phyloP scores from a whole-genome alignment of 1,140 invertebrate species.

The Cyrtorhinus lividipennis region DNA sequence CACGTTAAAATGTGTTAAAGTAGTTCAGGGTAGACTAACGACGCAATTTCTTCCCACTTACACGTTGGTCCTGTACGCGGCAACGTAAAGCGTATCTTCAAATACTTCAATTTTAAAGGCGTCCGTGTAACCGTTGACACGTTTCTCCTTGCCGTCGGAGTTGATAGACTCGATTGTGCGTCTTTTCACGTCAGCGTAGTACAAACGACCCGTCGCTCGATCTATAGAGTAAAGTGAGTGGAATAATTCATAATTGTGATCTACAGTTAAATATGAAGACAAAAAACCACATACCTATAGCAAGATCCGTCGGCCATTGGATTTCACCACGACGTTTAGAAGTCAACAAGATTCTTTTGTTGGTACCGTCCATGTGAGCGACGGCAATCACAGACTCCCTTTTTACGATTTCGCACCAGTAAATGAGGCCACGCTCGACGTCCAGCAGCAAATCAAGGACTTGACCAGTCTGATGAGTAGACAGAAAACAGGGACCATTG shows the following conservation, averaged over 20 bases:
- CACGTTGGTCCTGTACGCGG: conserved; percentile 33
- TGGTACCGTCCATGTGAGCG: conserved; percentile 48
- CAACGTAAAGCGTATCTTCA: conserved; percentile 52
- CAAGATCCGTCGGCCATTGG: conserved; percentile 49
- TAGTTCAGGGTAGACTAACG: too few species aligned
- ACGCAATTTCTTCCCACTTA: too few species aligned
- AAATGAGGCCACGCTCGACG: conserved; percentile 5
- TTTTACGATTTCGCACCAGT: conserved; percentile 2
- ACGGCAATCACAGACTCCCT: conserved; percentile 40
- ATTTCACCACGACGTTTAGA: conserved; percentile 29
- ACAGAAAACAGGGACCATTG: too few species aligned
- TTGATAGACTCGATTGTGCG: conserved; percentile 59
- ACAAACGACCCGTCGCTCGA: conserved; percentile 43
- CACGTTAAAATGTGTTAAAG: too few species aligned
- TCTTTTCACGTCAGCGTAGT: conserved; percentile 60
- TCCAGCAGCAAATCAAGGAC: neutral
- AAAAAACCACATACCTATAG: conserved; percentile 46
- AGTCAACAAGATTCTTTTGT: conserved; percentile 36
- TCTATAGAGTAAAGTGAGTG: neutral
- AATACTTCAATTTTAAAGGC: conserved; percentile 60
- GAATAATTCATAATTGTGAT: too few species aligned
- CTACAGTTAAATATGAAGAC: too few species aligned
- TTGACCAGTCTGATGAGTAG: neutral
- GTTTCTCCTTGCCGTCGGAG: conserved; percentile 55
- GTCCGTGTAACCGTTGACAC: conserved; percentile 31